Conservation (phyloP, 2,888 invertebrate species). For the Oligia strigilis region DNA sequence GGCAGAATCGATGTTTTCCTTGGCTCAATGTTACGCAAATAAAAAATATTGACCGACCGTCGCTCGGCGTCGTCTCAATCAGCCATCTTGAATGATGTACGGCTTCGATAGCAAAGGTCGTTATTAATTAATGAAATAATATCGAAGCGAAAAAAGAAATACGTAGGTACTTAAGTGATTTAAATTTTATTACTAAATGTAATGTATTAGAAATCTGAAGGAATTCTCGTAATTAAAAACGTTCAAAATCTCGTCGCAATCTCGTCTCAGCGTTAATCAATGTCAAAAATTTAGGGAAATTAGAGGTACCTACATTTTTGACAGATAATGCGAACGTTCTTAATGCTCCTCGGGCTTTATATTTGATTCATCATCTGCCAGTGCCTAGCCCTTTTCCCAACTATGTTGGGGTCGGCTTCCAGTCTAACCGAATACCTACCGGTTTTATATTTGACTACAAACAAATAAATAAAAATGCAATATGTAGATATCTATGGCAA, state of each 20-base stretch:
- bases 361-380: background rate
- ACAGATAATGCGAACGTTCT: background rate
- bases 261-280: too few species aligned
- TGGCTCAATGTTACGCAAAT: constrained; percentile 40
- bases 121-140: constrained; percentile 7
- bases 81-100: constrained; percentile 1
- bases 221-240: too few species aligned
- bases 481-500: too few species aligned
- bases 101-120: background rate
- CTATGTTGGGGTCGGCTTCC: too few species aligned
- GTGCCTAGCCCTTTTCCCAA: too few species aligned
- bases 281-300: too few species aligned
- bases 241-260: too few species aligned
- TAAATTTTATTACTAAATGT: background rate
- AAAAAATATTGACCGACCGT: constrained; percentile 42
- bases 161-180: background rate
- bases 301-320: too few species aligned
- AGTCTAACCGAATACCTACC: too few species aligned
- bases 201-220: background rate
- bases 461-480: background rate
- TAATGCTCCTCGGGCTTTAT: background rate
- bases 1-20: constrained; percentile 46
- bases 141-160: constrained; percentile 14
- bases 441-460: too few species aligned
- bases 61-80: constrained; percentile 1